A percentile compares a stretch with the other conserved stretches of the same genome.
Conservation (phyloP, 2,888 invertebrate species). For the Ceriagrion tenellum region DNA sequence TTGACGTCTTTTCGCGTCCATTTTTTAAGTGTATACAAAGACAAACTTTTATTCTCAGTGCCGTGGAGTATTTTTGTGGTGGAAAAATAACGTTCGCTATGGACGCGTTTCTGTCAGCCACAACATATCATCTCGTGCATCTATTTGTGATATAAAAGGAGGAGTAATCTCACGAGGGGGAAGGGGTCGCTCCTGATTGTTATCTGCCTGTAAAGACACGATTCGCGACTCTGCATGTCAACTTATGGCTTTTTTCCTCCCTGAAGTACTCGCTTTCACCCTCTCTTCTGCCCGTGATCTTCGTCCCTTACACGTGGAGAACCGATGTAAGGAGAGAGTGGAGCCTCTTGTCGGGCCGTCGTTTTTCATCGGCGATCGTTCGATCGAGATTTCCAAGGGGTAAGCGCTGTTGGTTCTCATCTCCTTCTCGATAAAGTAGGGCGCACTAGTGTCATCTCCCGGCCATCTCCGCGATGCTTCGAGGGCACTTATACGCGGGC, state of each 20-base stretch:
- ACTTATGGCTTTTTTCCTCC: not conserved
- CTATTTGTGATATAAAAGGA: too few species aligned
- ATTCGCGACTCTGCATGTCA: not conserved
- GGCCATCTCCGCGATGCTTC: not conserved
- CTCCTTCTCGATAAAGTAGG: not conserved
- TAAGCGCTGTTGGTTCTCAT: not conserved
- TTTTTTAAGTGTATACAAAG: too few species aligned
- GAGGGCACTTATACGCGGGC: not conserved
- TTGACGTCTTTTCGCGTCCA: too few species aligned
- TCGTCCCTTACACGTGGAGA: not conserved
- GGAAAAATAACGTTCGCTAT: too few species aligned
- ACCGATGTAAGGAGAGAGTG: not conserved
- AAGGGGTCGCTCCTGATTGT: too few species aligned
- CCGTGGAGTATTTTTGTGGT: too few species aligned
- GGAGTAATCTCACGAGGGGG: too few species aligned
- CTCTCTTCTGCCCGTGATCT: not conserved
- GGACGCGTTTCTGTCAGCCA: too few species aligned
- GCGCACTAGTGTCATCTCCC: not conserved
- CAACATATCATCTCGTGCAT: too few species aligned
- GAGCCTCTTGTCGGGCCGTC: constrained; percentile 6
- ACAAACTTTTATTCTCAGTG: too few species aligned
- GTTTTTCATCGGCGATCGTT: constrained; percentile 34
- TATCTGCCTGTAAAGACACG: not conserved
- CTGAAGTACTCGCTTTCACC: not conserved
- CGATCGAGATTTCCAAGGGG: constrained; percentile 6